Evolutionary conservation across 2,888 invertebrate species (phyloP).

Genomic region (Rotaria magnacalcarata): DNA sequence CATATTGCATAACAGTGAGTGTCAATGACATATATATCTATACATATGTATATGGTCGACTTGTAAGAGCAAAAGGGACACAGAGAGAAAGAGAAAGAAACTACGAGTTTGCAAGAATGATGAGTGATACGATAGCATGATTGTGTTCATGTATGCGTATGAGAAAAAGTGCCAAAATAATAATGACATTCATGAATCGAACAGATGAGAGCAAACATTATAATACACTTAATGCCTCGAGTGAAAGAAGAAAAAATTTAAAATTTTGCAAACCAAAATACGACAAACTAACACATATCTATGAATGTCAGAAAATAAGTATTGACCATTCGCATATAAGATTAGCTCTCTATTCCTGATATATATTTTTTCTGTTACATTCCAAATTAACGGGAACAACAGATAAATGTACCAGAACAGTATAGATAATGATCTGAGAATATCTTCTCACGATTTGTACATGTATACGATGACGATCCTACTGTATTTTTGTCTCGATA

Average conservation of each 20-base stretch:
- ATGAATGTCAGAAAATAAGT: background rate
- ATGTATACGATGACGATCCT: background rate
- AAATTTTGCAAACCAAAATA: background rate
- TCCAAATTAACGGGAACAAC: background rate
- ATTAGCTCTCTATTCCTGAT: background rate
- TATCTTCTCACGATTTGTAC: background rate
- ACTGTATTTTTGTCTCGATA: background rate
- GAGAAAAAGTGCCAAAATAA: background rate
- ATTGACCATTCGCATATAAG: background rate
- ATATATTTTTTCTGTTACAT: background rate
- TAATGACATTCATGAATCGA: background rate
- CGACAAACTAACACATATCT: background rate
- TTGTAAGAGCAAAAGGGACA: background rate
- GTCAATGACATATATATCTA: background rate
- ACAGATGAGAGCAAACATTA: background rate
- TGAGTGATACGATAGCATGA: slow-evolving; percentile 5
- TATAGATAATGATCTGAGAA: background rate
- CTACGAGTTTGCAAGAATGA: background rate
- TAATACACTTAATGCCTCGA: background rate
- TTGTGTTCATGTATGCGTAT: slow-evolving; percentile 1
- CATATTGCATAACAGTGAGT: background rate
- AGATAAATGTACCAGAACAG: background rate
- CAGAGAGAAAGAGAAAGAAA: background rate
- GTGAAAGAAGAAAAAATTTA: background rate
- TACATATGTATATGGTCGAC: background rate